Conservation (phyloP, 2,888 invertebrate species). For the Linyphia triangularis region DNA sequence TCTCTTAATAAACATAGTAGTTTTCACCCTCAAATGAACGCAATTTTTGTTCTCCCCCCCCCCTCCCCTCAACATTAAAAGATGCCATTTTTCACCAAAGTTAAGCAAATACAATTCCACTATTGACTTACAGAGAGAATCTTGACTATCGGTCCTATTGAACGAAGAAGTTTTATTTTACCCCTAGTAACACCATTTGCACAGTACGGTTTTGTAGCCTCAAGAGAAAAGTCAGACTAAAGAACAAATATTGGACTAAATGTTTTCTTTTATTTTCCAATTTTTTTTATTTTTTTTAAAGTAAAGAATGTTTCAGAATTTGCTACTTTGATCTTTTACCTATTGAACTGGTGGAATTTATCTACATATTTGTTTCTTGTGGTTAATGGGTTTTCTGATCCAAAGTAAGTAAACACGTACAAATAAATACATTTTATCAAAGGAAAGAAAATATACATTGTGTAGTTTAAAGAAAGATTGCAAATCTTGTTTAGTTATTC, state of each 20-base stretch:
- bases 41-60: too few relatives aligned
- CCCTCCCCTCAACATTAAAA: too few relatives aligned
- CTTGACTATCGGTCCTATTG: neutral
- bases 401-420: too few relatives aligned
- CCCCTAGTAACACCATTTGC: slow-evolving; percentile 9
- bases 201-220: slow-evolving; percentile 15
- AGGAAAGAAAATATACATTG: too few relatives aligned
- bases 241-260: slow-evolving; percentile 42
- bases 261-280: neutral
- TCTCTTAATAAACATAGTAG: too few relatives aligned
- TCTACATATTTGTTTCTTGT: neutral
- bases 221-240: slow-evolving; percentile 11
- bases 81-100: neutral
- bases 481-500: too few relatives aligned
- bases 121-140: slow-evolving; percentile 29
- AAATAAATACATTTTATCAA: too few relatives aligned
- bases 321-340: neutral
- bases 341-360: neutral
- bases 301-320: neutral
- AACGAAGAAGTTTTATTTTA: slow-evolving; percentile 2
- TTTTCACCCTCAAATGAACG: too few relatives aligned
- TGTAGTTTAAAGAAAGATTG: too few relatives aligned
- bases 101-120: slow-evolving; percentile 43
- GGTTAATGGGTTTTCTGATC: too few relatives aligned
- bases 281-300: neutral